phyloP scores from a whole-genome alignment of 2,888 invertebrate genomes.

The Rambutsinella grinnellia region DNA sequence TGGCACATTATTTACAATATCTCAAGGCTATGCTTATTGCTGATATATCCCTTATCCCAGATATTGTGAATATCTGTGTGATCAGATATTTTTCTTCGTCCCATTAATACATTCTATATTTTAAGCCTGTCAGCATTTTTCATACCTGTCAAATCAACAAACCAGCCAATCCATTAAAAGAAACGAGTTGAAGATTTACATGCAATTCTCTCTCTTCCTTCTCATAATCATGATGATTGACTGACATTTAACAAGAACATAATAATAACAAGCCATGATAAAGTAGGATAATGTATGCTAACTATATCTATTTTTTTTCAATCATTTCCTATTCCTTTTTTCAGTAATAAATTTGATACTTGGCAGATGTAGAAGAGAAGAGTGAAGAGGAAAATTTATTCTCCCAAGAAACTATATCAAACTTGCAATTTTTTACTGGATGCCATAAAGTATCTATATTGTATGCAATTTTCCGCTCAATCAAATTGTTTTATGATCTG shows the following conservation, averaged over 20 bases:
- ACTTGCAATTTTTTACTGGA: background rate
- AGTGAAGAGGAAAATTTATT: no score
- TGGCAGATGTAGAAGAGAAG: no score
- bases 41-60: background rate
- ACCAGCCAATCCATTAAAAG: background rate
- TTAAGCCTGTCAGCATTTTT: slow-evolving; percentile 38
- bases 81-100: no score
- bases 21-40: slow-evolving; percentile 7
- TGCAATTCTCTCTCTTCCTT: background rate
- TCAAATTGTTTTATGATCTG: background rate
- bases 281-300: background rate
- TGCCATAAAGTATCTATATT: background rate
- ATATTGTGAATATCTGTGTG: no score
- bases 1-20: background rate
- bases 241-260: slow-evolving; percentile 9
- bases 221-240: slow-evolving; percentile 28
- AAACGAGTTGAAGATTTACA: background rate
- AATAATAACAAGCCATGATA: background rate
- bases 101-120: no score
- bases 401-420: background rate
- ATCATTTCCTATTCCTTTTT: background rate
- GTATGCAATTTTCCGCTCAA: background rate
- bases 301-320: no score
- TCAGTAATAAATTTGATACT: no score
- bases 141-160: slow-evolving; percentile 47